Percentiles rank a stretch among this genome's conserved stretches.
Conservation (phyloP, 2,113 vertebrate species). For the Stigmatopora argus region DNA sequence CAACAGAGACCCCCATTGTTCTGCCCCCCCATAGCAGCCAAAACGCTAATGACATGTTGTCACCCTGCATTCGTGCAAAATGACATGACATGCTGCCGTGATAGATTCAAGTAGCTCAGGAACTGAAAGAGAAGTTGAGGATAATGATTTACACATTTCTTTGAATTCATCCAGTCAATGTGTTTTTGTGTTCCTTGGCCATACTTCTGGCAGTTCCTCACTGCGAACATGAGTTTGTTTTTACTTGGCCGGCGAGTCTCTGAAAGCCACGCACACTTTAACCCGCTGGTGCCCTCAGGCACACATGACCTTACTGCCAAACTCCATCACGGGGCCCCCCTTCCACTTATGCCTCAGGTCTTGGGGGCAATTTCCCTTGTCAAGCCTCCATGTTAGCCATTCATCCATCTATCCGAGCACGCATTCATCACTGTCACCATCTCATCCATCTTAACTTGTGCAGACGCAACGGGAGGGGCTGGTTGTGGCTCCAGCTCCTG, state of each 20-base stretch:
- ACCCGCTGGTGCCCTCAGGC: conserved; percentile 64
- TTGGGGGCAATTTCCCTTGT: conserved; percentile 59
- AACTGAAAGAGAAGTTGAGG: conserved; percentile 8
- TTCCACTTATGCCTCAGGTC: conserved; percentile 49
- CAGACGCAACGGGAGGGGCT: conserved; percentile 39
- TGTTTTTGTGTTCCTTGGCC: conserved; percentile 43
- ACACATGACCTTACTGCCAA: conserved; percentile 59
- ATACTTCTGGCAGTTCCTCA: conserved; percentile 41
- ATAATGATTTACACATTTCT: conserved; percentile 39
- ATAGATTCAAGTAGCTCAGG: conserved; percentile 21
- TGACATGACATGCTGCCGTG: conserved; percentile 58
- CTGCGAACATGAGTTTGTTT: conserved; percentile 70
- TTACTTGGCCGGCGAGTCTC: conserved; percentile 68
- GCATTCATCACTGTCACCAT: conserved; percentile 65
- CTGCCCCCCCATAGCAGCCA: conserved; percentile 28
- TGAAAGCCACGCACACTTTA: conserved; percentile 64
- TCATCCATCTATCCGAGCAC: conserved; percentile 52
- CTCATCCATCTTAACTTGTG: conserved; percentile 69
- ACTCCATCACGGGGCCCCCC: conserved; percentile 23
- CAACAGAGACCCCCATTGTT: conserved; percentile 60
- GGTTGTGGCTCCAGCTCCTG: conserved; percentile 33
- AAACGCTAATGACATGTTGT: conserved; percentile 61
- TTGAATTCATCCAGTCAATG: conserved; percentile 43
- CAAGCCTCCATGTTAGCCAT: conserved; percentile 66
- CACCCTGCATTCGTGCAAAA: conserved; percentile 55